These are phyloP conservation scores for Drosophila yooni DNA, from an alignment of 2,888 invertebrate species.

Conservation along the genomic window DNA sequence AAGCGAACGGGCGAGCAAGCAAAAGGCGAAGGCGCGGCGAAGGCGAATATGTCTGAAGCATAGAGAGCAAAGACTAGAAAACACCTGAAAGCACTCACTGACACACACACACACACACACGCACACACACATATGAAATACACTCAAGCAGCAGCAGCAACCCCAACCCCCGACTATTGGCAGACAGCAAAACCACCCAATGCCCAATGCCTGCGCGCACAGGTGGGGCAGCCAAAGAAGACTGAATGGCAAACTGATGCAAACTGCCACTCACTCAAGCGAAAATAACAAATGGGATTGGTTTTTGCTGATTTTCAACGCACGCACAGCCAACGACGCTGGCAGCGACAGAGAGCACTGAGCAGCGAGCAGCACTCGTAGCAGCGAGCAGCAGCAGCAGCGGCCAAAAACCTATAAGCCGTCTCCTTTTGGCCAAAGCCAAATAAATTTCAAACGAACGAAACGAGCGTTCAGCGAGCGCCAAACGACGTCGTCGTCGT, in stretches of 20 bases:
- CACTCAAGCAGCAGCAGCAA: slow-evolving; percentile 34
- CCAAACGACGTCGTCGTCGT: slow-evolving; percentile 44
- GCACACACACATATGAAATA: slow-evolving; percentile 12
- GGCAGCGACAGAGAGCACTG: slow-evolving; percentile 52
- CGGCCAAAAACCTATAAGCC: slow-evolving; percentile 81
- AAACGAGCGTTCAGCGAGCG: slow-evolving; percentile 58
- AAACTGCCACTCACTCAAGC: slow-evolving; percentile 85
- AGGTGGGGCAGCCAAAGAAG: slow-evolving; percentile 71
- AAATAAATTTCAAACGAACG: slow-evolving; percentile 83
- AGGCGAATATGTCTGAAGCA: slow-evolving; percentile 38
- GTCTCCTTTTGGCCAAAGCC: slow-evolving; percentile 84
- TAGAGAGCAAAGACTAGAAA: slow-evolving; percentile 54
- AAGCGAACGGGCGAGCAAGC: slow-evolving; percentile 51
- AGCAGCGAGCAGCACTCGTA: slow-evolving; percentile 40
- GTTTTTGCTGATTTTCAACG: slow-evolving; percentile 85
- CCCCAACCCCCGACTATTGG: slow-evolving; percentile 1
- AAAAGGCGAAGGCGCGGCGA: slow-evolving; percentile 23
- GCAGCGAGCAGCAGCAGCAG: slow-evolving; percentile 59
- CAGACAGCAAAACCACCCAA: slow-evolving; percentile 42
- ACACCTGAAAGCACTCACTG: slow-evolving; percentile 76
- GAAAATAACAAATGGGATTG: slow-evolving; percentile 86
- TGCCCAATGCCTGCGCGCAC: slow-evolving; percentile 63
- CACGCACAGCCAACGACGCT: slow-evolving; percentile 54
- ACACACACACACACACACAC: slow-evolving; percentile 32
- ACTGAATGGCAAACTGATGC: slow-evolving; percentile 82